These are phyloP conservation scores for Rhadina sibilatrix DNA, from an alignment of 2,113 vertebrate species.

Conservation along the genomic window DNA sequence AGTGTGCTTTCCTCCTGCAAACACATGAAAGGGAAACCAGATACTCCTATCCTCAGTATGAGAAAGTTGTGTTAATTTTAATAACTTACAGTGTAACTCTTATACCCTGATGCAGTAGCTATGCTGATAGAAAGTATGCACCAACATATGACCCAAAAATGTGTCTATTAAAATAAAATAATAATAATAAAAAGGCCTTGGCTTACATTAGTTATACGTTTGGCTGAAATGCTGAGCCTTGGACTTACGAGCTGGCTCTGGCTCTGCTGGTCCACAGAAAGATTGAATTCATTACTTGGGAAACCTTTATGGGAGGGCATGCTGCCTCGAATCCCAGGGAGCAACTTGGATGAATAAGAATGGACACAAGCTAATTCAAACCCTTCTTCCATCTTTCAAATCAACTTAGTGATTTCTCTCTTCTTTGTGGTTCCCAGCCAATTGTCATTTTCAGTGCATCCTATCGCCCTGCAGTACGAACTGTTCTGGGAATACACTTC, in stretches of 20 bases:
- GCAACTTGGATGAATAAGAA: not conserved
- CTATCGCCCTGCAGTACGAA: not conserved
- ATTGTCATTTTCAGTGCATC: constrained; percentile 54
- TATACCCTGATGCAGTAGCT: not conserved
- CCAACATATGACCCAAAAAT: not conserved
- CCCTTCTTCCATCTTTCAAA: constrained; percentile 53
- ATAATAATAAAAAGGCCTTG: constrained; percentile 3
- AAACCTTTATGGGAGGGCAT: not conserved
- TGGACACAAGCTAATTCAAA: constrained; percentile 36
- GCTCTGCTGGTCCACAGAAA: not conserved
- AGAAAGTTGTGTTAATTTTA: constrained; percentile 30
- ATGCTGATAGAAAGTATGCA: not conserved
- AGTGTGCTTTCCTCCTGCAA: not conserved
- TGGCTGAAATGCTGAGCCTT: constrained; percentile 18
- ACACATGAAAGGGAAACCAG: constrained; percentile 5
- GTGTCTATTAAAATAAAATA: constrained; percentile 32
- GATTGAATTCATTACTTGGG: not conserved
- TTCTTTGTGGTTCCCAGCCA: constrained; percentile 28
- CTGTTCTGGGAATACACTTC: constrained; percentile 49
- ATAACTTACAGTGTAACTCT: not conserved
- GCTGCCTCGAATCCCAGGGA: not conserved
- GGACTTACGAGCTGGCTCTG: not conserved
- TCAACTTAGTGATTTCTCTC: constrained; percentile 41
- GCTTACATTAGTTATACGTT: not conserved
- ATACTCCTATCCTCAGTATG: not conserved